phyloP scores from a whole-genome alignment of 2,888 invertebrate genomes.

The Byasa hedistus region DNA sequence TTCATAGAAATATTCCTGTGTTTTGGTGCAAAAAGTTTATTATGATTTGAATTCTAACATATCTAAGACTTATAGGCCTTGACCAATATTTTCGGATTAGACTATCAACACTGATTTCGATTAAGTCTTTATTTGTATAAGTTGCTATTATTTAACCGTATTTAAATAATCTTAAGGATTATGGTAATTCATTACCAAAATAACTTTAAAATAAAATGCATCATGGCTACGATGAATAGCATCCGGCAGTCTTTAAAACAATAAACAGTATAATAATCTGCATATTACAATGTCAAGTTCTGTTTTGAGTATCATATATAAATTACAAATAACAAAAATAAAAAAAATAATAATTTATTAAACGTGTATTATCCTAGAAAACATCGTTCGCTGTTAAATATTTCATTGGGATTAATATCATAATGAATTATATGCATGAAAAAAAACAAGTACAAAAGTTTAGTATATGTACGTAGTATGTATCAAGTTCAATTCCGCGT shows the following conservation, averaged over 20 bases:
- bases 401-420: too few relatives aligned
- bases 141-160: not conserved
- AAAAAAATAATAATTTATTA: not conserved
- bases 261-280: not conserved
- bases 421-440: too few relatives aligned
- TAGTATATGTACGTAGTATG: too few relatives aligned
- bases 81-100: not conserved
- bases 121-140: conserved; percentile 4
- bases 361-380: not conserved
- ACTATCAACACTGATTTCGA: not conserved
- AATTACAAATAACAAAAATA: not conserved
- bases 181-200: not conserved
- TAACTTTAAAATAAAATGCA: not conserved
- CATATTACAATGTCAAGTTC: not conserved
- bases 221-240: not conserved
- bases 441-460: too few relatives aligned
- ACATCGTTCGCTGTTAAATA: too few relatives aligned
- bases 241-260: not conserved
- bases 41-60: not conserved
- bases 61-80: not conserved
- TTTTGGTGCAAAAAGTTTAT: not conserved
- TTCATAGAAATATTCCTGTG: not conserved
- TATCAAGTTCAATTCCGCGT: too few relatives aligned
- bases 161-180: conserved; percentile 3
- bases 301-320: not conserved